Evolutionary conservation across 2,113 vertebrate species (phyloP), one percentile per base, ranked within the genome.

Genomic region (Sylvia atricapilla): DNA sequence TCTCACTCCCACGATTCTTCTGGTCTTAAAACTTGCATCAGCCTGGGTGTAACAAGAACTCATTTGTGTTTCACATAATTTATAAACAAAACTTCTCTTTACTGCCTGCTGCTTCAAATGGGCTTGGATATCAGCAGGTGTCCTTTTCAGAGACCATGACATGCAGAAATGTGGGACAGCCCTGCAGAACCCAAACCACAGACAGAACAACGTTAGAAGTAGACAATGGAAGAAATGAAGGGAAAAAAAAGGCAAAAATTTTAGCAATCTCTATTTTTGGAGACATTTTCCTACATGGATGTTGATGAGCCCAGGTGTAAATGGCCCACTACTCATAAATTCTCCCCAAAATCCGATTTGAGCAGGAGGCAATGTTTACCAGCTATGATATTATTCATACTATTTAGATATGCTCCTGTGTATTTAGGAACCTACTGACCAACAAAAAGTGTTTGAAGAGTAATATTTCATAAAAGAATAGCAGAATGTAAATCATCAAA

Each of bases 161-260:
- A 13, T 1, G 12, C 28, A 68, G 28, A 70, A 55, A 21, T 50
- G 43, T 1, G 2, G 35, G 35, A 76, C 9, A 73, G 58, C 27
- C 64, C 15, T 39, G 7, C 56, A 84, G 72, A 90, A 20, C 22
- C 18, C 21, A 8, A 20, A 67, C 15, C 47, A 70, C 33, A 67
- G 30, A 74, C 30, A 1, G 16, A 84, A 13, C 49, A 56, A 73
- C 0, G 1, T 9, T 3, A 68, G 41, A 56, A 73, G 44, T 1
- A 64, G 41, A 52, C 16, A 35, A 22, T 5, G 13, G 16, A 50
- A 18, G 19, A 93, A 88, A 69, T 8, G 1, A 77, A 68, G 30
- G 73, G 24, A 17, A 30, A 17, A 39, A 70, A 86, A 78, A 0
- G 2, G 9, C 13, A 67, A 74, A 53, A 67, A 1, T 0, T 43